Conservation (phyloP, 1,140 invertebrate genomes). For the Ceratosolen fusciceps region DNA sequence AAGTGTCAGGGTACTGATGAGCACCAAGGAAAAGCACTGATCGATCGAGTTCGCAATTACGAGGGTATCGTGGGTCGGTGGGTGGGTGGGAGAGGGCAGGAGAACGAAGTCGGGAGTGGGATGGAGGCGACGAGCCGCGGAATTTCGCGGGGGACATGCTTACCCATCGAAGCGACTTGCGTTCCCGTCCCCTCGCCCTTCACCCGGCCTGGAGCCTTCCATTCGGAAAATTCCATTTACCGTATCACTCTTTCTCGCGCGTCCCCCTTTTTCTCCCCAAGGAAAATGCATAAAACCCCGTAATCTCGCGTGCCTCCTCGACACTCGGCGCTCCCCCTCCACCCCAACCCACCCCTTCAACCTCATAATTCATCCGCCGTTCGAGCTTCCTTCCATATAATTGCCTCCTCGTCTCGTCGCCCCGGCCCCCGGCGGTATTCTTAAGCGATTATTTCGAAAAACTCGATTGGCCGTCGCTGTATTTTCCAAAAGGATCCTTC, state of each 20-base stretch:
- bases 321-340: not conserved
- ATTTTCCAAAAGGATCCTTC: not conserved
- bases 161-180: no score
- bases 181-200: not conserved
- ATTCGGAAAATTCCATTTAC: slow-evolving; percentile 47
- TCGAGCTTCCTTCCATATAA: slow-evolving; percentile 35
- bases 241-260: slow-evolving; percentile 21
- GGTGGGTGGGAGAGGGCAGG: not conserved
- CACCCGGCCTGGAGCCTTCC: slow-evolving; percentile 8
- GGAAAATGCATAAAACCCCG: slow-evolving; percentile 45
- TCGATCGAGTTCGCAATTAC: slow-evolving; percentile 37
- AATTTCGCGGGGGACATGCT: not conserved
- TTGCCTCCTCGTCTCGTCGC: slow-evolving; percentile 25
- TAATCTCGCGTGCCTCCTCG: slow-evolving; percentile 45
- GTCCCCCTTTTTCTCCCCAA: not conserved
- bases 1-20: not conserved
- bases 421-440: not conserved
- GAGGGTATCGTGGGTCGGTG: not conserved
- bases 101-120: not conserved
- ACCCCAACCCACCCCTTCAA: slow-evolving; percentile 14
- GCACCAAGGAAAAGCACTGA: not conserved
- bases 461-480: not conserved
- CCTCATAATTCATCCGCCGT: slow-evolving; percentile 47
- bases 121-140: not conserved
- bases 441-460: slow-evolving; percentile 15